Evolutionary conservation across 1,140 invertebrate species (phyloP).

Genomic region (Drosophila sproati): DNA sequence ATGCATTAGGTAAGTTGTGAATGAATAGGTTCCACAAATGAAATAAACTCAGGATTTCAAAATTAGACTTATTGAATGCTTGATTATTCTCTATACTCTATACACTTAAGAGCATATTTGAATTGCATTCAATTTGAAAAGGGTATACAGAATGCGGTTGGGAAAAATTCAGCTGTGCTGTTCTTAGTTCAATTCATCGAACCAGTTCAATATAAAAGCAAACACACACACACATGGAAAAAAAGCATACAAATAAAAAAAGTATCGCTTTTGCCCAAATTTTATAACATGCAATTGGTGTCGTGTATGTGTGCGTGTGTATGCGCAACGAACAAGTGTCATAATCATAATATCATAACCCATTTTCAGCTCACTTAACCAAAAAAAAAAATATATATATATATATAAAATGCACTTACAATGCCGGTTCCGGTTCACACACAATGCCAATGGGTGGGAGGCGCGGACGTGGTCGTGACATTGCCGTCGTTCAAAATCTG

Average conservation of each 20-base stretch:
- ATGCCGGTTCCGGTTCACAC: constrained; percentile 57
- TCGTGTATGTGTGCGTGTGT: background rate
- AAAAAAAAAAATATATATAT: background rate
- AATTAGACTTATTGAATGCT: too few species aligned
- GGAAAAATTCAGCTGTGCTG: background rate
- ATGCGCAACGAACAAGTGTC: constrained; percentile 36
- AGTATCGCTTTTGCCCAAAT: background rate
- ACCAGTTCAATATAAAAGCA: constrained; percentile 5
- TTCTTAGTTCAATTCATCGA: background rate
- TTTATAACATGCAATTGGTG: background rate
- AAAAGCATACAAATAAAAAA: background rate
- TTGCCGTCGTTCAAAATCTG: constrained; percentile 35
- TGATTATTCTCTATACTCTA: too few species aligned
- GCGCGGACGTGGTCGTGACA: constrained; percentile 65
- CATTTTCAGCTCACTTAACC: background rate
- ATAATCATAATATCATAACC: constrained; percentile 37
- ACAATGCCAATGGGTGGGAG: constrained; percentile 45
- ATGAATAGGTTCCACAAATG: too few species aligned
- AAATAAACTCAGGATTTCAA: too few species aligned
- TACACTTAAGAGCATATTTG: background rate
- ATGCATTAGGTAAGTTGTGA: too few species aligned
- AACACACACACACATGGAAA: background rate
- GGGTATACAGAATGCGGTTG: background rate
- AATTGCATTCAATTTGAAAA: background rate
- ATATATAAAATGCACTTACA: constrained; percentile 54